Percentiles rank a stretch among this genome's conserved stretches.
These are phyloP conservation scores for Sarcophaga bullata DNA, from an alignment of 1,140 invertebrate species.

Conservation along the genomic window DNA sequence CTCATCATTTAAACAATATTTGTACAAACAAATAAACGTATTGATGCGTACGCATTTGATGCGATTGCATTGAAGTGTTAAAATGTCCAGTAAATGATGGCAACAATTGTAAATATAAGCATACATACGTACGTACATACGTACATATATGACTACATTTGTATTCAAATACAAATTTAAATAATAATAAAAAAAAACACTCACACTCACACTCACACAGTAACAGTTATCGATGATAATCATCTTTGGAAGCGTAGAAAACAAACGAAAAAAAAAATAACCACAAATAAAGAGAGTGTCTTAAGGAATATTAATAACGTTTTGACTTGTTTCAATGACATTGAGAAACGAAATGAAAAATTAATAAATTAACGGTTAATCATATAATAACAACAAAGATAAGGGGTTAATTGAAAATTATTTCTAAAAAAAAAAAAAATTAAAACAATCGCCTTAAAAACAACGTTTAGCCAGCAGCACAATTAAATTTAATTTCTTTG, in stretches of 20 bases:
- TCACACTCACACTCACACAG: no score
- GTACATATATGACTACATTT: background rate
- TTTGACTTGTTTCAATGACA: background rate
- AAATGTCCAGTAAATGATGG: conserved; percentile 1
- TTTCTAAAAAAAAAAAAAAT: no score
- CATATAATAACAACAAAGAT: background rate
- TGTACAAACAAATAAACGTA: no score
- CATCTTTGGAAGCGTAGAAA: background rate
- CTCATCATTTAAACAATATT: no score
- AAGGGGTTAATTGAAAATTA: background rate
- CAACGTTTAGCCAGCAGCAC: no score
- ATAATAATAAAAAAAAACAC: no score
- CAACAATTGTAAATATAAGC: background rate
- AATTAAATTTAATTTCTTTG: no score
- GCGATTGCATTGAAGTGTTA: conserved; percentile 13
- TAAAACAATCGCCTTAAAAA: no score
- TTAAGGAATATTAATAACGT: conserved; percentile 16
- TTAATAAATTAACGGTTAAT: no score
- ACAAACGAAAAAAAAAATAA: background rate
- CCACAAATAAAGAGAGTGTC: background rate
- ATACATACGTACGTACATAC: background rate
- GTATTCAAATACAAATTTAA: background rate
- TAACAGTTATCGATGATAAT: conserved; percentile 1
- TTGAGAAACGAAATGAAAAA: background rate
- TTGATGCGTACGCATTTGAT: background rate